These are phyloP conservation scores for Grammomys dolichurus DNA, from an alignment of 2,113 vertebrate species.

Conservation along the genomic window DNA sequence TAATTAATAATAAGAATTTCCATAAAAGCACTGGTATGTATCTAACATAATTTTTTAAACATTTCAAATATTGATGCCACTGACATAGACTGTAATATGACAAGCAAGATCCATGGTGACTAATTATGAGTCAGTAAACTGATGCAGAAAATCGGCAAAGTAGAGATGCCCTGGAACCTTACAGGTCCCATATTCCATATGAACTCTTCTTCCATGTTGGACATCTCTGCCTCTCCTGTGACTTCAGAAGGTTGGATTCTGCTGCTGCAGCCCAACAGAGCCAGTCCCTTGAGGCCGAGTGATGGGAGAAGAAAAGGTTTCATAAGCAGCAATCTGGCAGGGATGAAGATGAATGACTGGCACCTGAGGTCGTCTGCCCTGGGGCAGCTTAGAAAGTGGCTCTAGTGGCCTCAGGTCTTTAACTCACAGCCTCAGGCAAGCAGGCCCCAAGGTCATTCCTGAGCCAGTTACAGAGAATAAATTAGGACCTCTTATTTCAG, in stretches of 20 bases:
- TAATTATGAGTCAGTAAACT: not conserved
- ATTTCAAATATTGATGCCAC: conserved; percentile 33
- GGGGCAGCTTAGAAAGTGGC: not conserved
- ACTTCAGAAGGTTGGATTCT: not conserved
- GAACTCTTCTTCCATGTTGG: not conserved
- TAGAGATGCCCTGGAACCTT: not conserved
- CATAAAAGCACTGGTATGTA: conserved; percentile 90
- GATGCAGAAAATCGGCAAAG: not conserved
- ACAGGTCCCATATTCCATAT: rapidly evolving
- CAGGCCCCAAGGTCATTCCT: not conserved
- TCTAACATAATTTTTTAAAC: not conserved
- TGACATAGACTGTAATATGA: not conserved
- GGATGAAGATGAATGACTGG: not conserved
- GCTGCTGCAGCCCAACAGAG: not conserved
- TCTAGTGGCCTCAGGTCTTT: not conserved
- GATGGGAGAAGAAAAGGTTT: not conserved
- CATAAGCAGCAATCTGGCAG: not conserved
- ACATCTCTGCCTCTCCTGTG: not conserved
- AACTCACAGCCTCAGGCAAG: not conserved
- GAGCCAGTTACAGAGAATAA: not conserved
- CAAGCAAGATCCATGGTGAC: not conserved
- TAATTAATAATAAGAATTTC: conserved; percentile 99
- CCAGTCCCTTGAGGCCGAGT: not conserved
- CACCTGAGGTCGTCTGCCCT: not conserved
- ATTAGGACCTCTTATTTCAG: not conserved